A percentile compares a stretch with the other conserved stretches of the same genome.
phyloP scores from a whole-genome alignment of 2,113 vertebrate genomes.

The Myrmophylax atrothorax region DNA sequence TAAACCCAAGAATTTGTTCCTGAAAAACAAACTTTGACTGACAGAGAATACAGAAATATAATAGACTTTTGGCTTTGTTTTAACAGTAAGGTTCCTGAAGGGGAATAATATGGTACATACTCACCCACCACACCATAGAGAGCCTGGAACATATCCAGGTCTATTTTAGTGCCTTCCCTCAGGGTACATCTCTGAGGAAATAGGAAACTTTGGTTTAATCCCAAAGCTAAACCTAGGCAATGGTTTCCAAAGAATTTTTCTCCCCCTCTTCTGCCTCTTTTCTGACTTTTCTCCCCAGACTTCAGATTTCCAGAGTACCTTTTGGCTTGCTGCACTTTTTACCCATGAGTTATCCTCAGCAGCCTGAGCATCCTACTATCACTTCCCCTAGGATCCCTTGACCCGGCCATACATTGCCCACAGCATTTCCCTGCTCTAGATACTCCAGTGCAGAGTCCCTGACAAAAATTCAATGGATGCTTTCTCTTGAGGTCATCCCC shows the following conservation, averaged over 20 bases:
- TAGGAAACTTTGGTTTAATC: slow-evolving; percentile 34
- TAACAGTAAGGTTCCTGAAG: background rate
- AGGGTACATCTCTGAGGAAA: slow-evolving; percentile 16
- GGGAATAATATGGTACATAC: background rate
- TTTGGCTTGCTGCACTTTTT: background rate
- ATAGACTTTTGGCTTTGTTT: slow-evolving; percentile 20
- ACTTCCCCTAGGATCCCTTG: background rate
- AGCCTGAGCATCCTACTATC: background rate
- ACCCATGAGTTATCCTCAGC: background rate
- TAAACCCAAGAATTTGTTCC: slow-evolving; percentile 23
- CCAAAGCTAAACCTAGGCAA: slow-evolving; percentile 10
- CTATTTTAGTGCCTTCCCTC: slow-evolving; percentile 28
- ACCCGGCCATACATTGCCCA: accelerated
- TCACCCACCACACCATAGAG: background rate
- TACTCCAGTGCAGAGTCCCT: background rate
- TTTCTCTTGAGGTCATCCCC: background rate
- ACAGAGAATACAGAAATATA: background rate
- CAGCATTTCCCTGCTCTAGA: background rate
- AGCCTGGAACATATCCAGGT: slow-evolving; percentile 12
- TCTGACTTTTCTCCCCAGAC: background rate
- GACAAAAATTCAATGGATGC: background rate
- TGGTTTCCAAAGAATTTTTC: background rate
- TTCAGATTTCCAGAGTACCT: background rate
- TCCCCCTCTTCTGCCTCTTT: background rate
- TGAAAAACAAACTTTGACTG: slow-evolving; percentile 19